Percentiles rank a stretch among this genome's conserved stretches.
Evolutionary conservation across 1,140 invertebrate species (phyloP).

Genomic region (Lepidurus arcticus): DNA sequence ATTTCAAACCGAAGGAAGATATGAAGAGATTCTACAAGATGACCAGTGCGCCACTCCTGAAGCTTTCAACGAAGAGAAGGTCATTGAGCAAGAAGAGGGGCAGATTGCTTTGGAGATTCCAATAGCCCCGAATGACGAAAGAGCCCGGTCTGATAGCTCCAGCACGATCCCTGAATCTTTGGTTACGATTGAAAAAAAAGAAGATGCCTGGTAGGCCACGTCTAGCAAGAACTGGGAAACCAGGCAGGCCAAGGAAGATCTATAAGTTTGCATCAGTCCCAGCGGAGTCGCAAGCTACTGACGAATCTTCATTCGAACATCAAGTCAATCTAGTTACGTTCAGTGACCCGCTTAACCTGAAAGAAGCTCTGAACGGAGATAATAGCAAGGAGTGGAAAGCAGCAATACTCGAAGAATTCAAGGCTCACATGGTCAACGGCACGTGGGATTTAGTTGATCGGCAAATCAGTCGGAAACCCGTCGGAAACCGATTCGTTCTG

Average conservation of each 20-base stretch:
- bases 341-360: neutral
- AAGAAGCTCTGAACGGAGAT: neutral
- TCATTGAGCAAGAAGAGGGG: neutral
- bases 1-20: neutral
- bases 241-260: neutral
- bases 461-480: conserved; percentile 40
- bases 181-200: neutral
- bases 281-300: neutral
- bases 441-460: conserved; percentile 43
- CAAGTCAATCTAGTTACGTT: neutral
- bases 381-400: conserved; percentile 40
- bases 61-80: neutral
- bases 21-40: no score
- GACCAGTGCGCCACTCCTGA: neutral
- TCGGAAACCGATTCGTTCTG: conserved; percentile 44
- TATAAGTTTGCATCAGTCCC: neutral
- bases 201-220: neutral
- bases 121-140: neutral
- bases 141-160: neutral
- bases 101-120: neutral
- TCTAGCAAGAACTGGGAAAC: neutral
- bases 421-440: conserved; percentile 43
- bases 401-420: conserved; percentile 44
- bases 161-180: neutral
- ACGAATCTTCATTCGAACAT: neutral